A percentile compares a stretch with the other conserved stretches of the same genome.
Conservation (phyloP, 2,113 vertebrate species). For the Pterophyllum scalare region DNA sequence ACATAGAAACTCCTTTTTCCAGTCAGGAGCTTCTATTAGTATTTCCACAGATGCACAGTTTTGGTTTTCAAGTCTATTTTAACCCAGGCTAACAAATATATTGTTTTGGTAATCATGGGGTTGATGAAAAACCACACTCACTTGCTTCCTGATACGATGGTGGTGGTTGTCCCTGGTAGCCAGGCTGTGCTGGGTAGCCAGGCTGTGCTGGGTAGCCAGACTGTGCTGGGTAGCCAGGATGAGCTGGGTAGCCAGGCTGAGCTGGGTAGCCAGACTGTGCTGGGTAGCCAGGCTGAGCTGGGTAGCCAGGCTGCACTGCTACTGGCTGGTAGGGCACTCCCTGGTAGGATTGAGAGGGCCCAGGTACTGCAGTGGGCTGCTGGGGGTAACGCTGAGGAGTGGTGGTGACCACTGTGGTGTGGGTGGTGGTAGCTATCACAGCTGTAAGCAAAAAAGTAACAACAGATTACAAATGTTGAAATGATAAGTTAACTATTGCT, state of each 20-base stretch:
- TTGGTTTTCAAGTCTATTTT: background rate
- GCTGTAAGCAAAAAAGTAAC: conserved; percentile 74
- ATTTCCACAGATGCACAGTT: background rate
- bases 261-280: background rate
- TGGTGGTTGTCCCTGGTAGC: conserved; percentile 79
- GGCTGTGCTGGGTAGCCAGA: fast-evolving
- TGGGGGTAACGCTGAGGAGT: conserved; percentile 80
- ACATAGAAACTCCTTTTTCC: background rate
- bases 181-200: fast-evolving
- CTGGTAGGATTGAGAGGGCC: conserved; percentile 75
- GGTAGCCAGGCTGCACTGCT: conserved; percentile 78
- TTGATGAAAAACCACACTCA: conserved; percentile 49
- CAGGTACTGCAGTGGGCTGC: conserved; percentile 62
- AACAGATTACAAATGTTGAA: background rate
- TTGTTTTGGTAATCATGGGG: background rate
- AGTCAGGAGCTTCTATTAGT: background rate
- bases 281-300: background rate
- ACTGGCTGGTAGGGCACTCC: conserved; percentile 85
- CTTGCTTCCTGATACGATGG: conserved; percentile 89
- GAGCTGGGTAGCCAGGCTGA: fast-evolving
- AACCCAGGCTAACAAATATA: background rate
- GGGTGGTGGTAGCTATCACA: conserved; percentile 81
- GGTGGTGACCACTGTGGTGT: conserved; percentile 84
- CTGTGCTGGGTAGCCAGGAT: background rate
- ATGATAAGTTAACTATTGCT: no score